Evolutionary conservation across 1,140 invertebrate genomes (phyloP).

Genomic region (Mercenaria mercenaria): DNA sequence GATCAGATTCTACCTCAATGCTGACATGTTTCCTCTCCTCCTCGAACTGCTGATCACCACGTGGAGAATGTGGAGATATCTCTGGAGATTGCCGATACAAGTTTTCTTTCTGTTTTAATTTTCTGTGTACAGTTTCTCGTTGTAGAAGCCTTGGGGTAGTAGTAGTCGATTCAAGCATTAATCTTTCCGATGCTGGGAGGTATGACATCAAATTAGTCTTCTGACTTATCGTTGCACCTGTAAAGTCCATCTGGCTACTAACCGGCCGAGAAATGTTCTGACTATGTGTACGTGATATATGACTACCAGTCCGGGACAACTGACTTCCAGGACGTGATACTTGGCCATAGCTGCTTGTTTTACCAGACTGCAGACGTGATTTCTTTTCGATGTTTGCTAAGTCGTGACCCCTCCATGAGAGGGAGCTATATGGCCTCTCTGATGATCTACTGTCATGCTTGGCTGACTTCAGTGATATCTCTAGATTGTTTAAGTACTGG

Average conservation of each 20-base stretch:
- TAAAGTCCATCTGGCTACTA: constrained; percentile 32
- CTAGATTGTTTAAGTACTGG: constrained; percentile 73
- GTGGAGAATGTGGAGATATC: not conserved
- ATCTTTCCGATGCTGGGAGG: constrained; percentile 51
- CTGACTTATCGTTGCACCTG: not conserved
- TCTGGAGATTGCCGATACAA: not conserved
- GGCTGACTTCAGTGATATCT: constrained; percentile 74
- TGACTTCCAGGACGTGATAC: constrained; percentile 61
- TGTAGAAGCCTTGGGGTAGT: constrained; percentile 49
- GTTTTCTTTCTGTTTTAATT: constrained; percentile 43
- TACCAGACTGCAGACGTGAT: constrained; percentile 47
- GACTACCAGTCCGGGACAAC: constrained; percentile 54
- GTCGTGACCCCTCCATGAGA: constrained; percentile 77
- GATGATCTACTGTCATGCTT: constrained; percentile 75
- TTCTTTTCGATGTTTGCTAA: constrained; percentile 68
- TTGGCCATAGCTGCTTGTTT: constrained; percentile 43
- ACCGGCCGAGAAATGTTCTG: constrained; percentile 49
- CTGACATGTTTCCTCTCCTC: constrained; percentile 37
- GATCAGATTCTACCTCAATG: constrained; percentile 30
- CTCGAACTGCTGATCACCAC: not conserved
- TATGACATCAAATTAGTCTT: constrained; percentile 38
- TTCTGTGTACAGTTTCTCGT: constrained; percentile 54
- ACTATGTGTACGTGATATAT: constrained; percentile 57
- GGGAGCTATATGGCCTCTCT: constrained; percentile 75
- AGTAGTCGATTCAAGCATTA: constrained; percentile 33